These are phyloP conservation scores for Onychorhynchus coronatus DNA, from an alignment of 2,113 vertebrate species.

Conservation along the genomic window DNA sequence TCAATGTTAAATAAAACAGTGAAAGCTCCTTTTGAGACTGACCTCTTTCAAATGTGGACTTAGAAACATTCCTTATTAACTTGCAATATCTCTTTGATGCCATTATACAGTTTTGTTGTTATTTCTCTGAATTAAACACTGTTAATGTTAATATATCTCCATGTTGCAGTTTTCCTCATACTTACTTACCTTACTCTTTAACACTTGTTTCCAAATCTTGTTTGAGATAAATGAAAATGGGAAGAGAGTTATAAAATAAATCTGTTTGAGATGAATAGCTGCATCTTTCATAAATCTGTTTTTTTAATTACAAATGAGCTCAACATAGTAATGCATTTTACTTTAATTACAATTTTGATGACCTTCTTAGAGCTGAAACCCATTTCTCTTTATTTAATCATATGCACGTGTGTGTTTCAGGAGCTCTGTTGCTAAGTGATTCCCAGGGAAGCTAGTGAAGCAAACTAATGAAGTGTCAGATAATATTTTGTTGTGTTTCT, in stretches of 20 bases:
- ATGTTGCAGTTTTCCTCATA: neutral
- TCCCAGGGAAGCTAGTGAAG: conserved; percentile 39
- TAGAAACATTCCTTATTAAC: neutral
- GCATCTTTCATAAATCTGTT: conserved; percentile 34
- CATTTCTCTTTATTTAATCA: conserved; percentile 45
- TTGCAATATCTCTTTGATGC: neutral
- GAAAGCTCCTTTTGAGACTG: neutral
- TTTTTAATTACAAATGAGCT: conserved; percentile 50
- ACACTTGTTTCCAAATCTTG: neutral
- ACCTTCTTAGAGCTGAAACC: conserved; percentile 48
- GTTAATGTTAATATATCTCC: neutral
- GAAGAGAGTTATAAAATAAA: conserved; percentile 27
- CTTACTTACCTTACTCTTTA: neutral
- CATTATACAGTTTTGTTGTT: neutral
- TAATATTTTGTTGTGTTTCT: conserved; percentile 22
- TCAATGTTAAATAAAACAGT: neutral
- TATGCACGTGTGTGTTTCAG: conserved; percentile 8
- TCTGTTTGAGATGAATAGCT: conserved; percentile 24
- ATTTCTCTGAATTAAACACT: neutral
- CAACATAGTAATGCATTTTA: conserved; percentile 28
- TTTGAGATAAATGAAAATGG: neutral
- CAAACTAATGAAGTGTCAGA: conserved; percentile 26
- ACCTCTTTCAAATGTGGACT: neutral
- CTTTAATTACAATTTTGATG: conserved; percentile 56
- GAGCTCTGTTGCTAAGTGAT: conserved; percentile 62